Evolutionary conservation across 1,140 invertebrate genomes (phyloP), one percentile per base, ranked within the genome.

Genomic region (Drosophila littoralis): DNA sequence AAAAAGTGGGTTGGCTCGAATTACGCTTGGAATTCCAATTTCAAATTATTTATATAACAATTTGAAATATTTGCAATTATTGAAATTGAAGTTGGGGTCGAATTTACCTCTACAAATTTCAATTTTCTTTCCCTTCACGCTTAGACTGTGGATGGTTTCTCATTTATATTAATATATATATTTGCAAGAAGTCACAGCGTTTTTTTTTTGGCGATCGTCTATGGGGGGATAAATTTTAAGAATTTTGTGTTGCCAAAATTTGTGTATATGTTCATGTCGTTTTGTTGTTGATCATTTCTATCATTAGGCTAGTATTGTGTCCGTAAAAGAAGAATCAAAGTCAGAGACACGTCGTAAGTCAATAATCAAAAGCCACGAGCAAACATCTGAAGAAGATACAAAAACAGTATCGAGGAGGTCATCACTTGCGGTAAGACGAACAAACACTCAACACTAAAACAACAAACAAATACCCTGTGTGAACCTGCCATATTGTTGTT

Each of bases 311-410:
- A 91, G 86, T 78, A 45, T 90, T 61, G 71, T 72, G 12, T 86
- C 83, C 13, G 33, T 83, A 10, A 76, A 92, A 58, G 91, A 92
- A 28, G 80, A 88, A 40, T 57, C 52, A 8, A 75, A 60, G 13
- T 71, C 71, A 9, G 81, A 92, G 42, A 36, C 75, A 32, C 85
- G 83, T 43, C 89, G 83, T n/a, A 75, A 78, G 42, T 92, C 89
- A 7, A 67, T 79, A 35, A 52, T 83, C 7, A 80, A 77, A 32
- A 64, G 46, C 6, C 32, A 78, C 15, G 75, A 84, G 38, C 91
- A 93, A 78, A 85, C 83, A 1, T 60, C 91, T 1, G 81, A 92
- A 17, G 93, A 94, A 91, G 93, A 94, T 51, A 65, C 60, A 22
- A 84, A 83, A 59, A 38, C 81, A 10, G 75, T 71, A 13, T 88